Evolutionary conservation across 2,113 vertebrate species (phyloP).

Genomic region (Heliornis fulica): DNA sequence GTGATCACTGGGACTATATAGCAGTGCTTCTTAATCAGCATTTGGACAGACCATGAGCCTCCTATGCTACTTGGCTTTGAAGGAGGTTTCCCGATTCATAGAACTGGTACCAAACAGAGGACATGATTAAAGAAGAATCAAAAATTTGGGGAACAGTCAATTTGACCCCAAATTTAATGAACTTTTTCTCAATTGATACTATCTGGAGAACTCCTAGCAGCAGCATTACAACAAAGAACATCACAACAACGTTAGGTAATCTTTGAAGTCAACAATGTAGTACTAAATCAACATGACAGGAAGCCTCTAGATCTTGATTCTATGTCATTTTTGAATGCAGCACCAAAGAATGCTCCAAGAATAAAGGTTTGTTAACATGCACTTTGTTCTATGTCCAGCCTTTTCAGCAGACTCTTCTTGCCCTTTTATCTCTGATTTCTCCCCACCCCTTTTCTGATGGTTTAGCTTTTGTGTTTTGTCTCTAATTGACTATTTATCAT

Average conservation of each 20-base stretch:
- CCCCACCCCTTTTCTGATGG: background rate
- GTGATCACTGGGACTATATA: background rate
- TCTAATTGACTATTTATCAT: conserved; percentile 28
- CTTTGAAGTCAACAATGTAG: background rate
- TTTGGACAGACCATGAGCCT: background rate
- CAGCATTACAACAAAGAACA: background rate
- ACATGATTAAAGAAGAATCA: background rate
- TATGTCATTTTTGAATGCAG: background rate
- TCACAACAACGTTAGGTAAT: background rate
- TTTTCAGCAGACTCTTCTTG: conserved; percentile 2
- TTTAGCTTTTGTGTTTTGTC: conserved; percentile 27
- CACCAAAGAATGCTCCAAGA: background rate
- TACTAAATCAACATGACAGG: background rate
- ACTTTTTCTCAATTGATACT: background rate
- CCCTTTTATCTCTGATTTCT: conserved; percentile 38
- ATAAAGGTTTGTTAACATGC: background rate
- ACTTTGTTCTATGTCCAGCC: conserved; percentile 27
- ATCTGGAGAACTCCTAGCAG: background rate
- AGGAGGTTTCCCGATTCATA: background rate
- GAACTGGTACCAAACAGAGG: background rate
- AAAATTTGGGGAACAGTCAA: background rate
- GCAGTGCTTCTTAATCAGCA: background rate
- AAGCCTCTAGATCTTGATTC: conserved; percentile 10
- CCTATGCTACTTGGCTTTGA: background rate
- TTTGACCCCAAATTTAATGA: background rate